These are phyloP conservation scores for Chalcis sispes DNA, from an alignment of 2,888 invertebrate species.

Conservation along the genomic window DNA sequence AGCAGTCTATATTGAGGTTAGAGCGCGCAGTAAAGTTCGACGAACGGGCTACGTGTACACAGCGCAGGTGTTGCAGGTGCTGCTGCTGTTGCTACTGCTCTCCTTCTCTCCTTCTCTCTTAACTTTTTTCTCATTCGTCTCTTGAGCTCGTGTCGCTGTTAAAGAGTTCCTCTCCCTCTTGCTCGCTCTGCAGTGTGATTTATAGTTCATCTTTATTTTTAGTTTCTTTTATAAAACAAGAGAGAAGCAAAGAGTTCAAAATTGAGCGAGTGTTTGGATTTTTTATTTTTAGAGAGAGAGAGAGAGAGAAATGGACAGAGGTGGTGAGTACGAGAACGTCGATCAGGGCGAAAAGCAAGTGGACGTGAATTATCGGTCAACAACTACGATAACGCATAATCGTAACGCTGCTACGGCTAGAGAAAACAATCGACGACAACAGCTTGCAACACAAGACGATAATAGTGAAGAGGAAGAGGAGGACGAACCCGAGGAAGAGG, in stretches of 20 bases:
- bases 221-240: constrained; percentile 30
- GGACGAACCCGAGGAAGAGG: constrained; percentile 54
- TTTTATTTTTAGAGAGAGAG: constrained; percentile 43
- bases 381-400: constrained; percentile 23
- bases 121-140: neutral
- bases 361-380: constrained; percentile 51
- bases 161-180: neutral
- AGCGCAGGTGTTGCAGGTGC: constrained; percentile 53
- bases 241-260: neutral
- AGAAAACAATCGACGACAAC: constrained; percentile 37
- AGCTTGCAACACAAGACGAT: constrained; percentile 40
- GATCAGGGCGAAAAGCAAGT: constrained; percentile 45
- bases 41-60: constrained; percentile 47
- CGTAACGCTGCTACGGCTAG: constrained; percentile 19
- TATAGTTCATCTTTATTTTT: constrained; percentile 26
- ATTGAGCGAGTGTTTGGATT: constrained; percentile 24
- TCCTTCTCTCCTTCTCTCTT: neutral
- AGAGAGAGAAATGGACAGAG: constrained; percentile 71
- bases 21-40: constrained; percentile 49
- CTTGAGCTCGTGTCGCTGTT: neutral
- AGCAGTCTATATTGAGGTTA: constrained; percentile 46
- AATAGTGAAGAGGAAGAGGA: constrained; percentile 52
- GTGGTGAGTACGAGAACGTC: constrained; percentile 66
- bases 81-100: constrained; percentile 13
- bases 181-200: neutral